Evolutionary conservation across 2,797 vertebrate species (phyloP), one percentile per base, ranked within the genome.

Genomic region (Loris lydekkerianus): DNA sequence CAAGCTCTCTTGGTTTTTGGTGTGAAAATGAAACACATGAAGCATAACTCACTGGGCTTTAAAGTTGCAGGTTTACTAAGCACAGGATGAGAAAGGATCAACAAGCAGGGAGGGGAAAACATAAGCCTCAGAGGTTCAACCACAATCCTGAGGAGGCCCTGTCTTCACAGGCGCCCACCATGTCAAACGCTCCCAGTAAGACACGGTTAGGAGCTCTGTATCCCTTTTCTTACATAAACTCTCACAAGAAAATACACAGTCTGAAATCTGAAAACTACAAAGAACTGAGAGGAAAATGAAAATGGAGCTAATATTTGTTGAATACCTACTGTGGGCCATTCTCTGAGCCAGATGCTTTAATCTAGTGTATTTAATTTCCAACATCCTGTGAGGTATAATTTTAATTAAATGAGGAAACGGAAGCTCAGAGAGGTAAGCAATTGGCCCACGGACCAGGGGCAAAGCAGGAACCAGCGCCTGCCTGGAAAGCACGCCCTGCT

Each of bases 381-480:
- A 40, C 29, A 60, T n/a, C 31, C 73, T 60, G 53, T 20, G 46
- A 82, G 1, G 18, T 58, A 61, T 29, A 72, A 53, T 31, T 92
- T 85, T 40, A 34, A 43, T 40, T 78, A 34, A 58, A 78, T 37
- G 53, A 75, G 46, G 69, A 81, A 10, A 65, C 49, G 7, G 7
- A 93, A 69, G 15, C 58, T 73, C 46, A 58, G 29, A 25, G 27
- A 94, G 67, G 73, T 27, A 31, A 76, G 67, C 31, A 25, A 43
- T 18, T 20, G 9, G 5, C 20, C n/a, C 27, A 10, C 14, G 1
- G 8, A 13, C 10, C 29, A 23, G 4, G 2, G 23, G 49, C 40
- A 76, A 34, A 86, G 63, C 29, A 8, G 82, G 34, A 37, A 18
- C 27, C 58, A 20, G 5, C 2, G 3, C 21, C 13, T 27, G 34